A percentile compares a stretch with the other conserved stretches of the same genome.
These are phyloP conservation scores for Lerista edwardsae DNA, from an alignment of 2,797 vertebrate species.

Conservation along the genomic window DNA sequence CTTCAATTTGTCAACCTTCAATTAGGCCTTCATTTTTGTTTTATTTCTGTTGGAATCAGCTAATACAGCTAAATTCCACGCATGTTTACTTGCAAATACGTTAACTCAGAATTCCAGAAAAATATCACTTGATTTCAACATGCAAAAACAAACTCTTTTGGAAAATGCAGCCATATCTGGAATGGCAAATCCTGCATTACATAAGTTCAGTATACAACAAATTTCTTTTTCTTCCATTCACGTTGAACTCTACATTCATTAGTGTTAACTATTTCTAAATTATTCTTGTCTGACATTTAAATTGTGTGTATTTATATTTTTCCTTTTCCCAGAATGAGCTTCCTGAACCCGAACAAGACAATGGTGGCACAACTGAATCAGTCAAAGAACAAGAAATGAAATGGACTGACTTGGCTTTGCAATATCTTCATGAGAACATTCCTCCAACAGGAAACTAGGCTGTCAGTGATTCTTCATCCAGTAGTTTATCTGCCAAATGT, in stretches of 20 bases:
- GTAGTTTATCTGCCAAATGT: conserved; percentile 13
- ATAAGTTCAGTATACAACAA: no score
- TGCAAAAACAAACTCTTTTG: conserved; percentile 35
- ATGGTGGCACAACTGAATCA: conserved; percentile 93
- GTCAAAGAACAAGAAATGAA: conserved; percentile 99
- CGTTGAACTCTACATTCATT: conserved; percentile 11
- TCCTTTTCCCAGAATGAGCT: conserved; percentile 87
- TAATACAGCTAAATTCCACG: background rate
- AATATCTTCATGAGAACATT: conserved; percentile 94
- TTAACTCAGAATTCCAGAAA: background rate
- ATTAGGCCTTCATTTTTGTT: no score
- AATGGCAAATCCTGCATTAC: background rate
- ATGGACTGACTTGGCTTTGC: conserved; percentile 95
- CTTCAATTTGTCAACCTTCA: no score
- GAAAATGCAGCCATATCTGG: conserved; percentile 16
- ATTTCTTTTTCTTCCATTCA: conserved; percentile 38
- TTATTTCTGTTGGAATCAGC: background rate
- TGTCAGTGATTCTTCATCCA: background rate
- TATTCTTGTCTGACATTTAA: conserved; percentile 10
- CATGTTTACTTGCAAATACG: background rate
- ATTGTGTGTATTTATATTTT: background rate
- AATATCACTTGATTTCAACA: conserved; percentile 43
- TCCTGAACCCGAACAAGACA: conserved; percentile 97
- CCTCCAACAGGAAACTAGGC: conserved; percentile 85
- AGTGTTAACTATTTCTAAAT: conserved; percentile 18